A percentile compares a stretch with the other conserved stretches of the same genome.
These are phyloP conservation scores for Onchidella celtica DNA, from an alignment of 2,888 invertebrate species.

Conservation along the genomic window DNA sequence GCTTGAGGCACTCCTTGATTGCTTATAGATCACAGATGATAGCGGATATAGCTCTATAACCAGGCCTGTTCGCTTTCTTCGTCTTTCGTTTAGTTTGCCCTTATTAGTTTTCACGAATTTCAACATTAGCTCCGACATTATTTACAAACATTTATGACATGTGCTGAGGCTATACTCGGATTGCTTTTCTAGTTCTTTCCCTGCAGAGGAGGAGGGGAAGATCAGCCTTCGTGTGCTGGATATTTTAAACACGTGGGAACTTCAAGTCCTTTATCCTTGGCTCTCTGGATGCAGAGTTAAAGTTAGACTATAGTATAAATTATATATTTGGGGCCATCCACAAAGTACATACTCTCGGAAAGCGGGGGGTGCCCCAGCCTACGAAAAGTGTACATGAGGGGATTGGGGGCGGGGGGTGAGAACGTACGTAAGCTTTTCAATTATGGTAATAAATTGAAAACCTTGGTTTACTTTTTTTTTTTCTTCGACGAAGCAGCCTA, in stretches of 20 bases:
- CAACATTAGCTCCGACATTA: background rate
- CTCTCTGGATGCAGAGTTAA: background rate
- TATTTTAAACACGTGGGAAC: too few species aligned
- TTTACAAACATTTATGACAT: background rate
- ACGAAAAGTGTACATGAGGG: too few species aligned
- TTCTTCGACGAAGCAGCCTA: too few species aligned
- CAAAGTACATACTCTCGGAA: background rate
- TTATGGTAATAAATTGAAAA: too few species aligned
- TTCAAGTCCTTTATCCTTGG: too few species aligned
- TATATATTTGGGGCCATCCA: background rate
- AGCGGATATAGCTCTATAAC: background rate
- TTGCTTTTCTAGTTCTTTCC: background rate
- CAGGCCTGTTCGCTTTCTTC: background rate
- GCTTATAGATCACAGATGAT: background rate
- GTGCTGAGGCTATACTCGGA: too few species aligned
- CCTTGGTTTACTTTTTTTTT: too few species aligned
- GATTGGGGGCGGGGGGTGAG: too few species aligned
- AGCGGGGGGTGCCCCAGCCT: too few species aligned
- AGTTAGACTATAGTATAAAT: background rate
- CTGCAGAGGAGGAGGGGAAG: too few species aligned
- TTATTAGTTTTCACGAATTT: background rate
- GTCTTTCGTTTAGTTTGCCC: background rate
- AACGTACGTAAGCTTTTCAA: too few species aligned
- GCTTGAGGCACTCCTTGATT: background rate
- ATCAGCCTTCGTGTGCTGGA: background rate